Evolutionary conservation across 2,797 vertebrate genomes (phyloP).

Genomic region (Peromyscus attwateri): DNA sequence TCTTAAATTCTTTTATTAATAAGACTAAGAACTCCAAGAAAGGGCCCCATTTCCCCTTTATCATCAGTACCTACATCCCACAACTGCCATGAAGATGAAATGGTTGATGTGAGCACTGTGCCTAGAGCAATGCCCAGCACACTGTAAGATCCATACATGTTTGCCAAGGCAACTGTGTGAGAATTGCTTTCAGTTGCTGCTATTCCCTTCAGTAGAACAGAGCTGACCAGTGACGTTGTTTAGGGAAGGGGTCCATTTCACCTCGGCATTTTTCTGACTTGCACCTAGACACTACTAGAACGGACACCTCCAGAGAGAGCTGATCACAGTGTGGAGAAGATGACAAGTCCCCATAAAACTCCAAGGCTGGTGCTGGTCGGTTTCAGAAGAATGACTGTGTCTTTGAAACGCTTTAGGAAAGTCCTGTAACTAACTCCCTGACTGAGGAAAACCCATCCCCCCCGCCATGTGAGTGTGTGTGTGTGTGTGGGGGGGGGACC

Average conservation of each 20-base stretch:
- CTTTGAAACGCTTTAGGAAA: background rate
- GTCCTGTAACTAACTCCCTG: background rate
- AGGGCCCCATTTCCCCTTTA: no score
- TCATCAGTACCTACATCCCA: background rate
- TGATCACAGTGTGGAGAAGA: background rate
- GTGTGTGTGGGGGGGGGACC: background rate
- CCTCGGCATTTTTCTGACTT: constrained; percentile 5
- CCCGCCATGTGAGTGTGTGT: background rate
- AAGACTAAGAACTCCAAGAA: background rate
- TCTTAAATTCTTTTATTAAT: background rate
- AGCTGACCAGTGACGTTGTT: background rate
- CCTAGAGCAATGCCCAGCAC: background rate
- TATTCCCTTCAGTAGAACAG: background rate
- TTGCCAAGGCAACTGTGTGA: background rate
- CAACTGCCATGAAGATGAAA: background rate
- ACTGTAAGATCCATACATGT: background rate
- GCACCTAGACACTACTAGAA: background rate
- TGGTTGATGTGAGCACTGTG: background rate
- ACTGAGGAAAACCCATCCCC: background rate
- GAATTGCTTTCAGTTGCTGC: background rate
- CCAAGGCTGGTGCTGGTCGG: background rate
- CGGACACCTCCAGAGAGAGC: background rate
- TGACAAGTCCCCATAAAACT: background rate
- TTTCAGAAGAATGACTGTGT: background rate
- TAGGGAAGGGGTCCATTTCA: background rate